phyloP scores from a whole-genome alignment of 2,888 invertebrate species.

The Lepidocyrtinus sp. region DNA sequence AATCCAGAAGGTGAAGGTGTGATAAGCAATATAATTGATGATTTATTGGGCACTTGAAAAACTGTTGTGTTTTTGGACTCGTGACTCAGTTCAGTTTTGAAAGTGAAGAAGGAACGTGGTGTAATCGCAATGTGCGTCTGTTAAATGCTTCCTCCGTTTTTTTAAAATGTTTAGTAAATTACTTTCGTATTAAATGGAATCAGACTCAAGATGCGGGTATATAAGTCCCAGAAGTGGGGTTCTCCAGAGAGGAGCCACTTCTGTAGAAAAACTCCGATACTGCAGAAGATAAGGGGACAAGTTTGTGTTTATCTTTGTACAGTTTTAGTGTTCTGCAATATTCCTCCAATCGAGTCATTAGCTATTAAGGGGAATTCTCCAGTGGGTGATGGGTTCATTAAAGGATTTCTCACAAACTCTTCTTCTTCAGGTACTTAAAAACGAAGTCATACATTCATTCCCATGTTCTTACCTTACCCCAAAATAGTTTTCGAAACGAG shows the following conservation, averaged over 20 bases:
- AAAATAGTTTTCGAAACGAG: not conserved
- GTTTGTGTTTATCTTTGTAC: not conserved
- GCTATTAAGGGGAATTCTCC: constrained; percentile 12
- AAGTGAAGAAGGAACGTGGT: not conserved
- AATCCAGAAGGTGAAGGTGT: constrained; percentile 14
- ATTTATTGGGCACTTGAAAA: not conserved
- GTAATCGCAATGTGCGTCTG: not conserved
- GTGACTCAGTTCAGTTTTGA: not conserved
- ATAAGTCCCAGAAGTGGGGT: constrained; percentile 13
- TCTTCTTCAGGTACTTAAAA: constrained; percentile 29
- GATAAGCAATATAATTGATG: not conserved
- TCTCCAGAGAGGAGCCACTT: constrained; percentile 15
- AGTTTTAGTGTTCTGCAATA: not conserved
- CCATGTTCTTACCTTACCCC: too few relatives aligned
- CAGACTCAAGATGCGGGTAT: constrained; percentile 21
- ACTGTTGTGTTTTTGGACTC: not conserved
- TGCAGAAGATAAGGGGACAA: not conserved
- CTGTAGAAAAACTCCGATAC: not conserved
- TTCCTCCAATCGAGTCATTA: not conserved
- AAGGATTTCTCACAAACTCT: constrained; percentile 11
- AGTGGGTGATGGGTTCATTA: constrained; percentile 27
- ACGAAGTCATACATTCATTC: too few relatives aligned
- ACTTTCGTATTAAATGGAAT: constrained; percentile 21
- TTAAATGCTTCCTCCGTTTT: not conserved
- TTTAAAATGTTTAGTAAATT: not conserved